A percentile compares a stretch with the other conserved stretches of the same genome.
Evolutionary conservation across 2,113 vertebrate species (phyloP).

Genomic region (Cariama cristata): DNA sequence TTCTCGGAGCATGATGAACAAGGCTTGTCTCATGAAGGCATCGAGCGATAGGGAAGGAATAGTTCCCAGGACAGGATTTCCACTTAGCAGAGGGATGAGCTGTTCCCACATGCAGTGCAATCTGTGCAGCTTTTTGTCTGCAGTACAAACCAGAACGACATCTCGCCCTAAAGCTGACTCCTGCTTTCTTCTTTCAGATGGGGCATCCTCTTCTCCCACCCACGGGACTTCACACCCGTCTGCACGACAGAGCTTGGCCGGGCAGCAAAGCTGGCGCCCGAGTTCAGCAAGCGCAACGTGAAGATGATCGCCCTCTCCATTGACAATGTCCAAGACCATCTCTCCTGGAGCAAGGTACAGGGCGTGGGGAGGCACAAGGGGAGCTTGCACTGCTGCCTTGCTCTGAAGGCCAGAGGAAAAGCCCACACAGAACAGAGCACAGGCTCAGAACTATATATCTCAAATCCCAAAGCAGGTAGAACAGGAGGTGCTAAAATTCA

Average conservation of each 20-base stretch:
- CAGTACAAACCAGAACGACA: accelerated
- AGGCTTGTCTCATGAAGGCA: background rate
- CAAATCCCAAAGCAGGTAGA: background rate
- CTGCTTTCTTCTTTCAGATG: constrained; percentile 79
- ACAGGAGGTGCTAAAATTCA: background rate
- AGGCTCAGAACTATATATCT: background rate
- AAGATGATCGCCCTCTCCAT: constrained; percentile 96
- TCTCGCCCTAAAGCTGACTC: background rate
- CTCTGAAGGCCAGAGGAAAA: background rate
- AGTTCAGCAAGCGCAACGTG: constrained; percentile 90
- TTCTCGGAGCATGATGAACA: background rate
- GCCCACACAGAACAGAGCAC: background rate
- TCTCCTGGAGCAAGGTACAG: constrained; percentile 89
- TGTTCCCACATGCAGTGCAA: accelerated
- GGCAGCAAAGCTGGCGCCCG: constrained; percentile 80
- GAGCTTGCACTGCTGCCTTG: background rate
- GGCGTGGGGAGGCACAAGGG: accelerated
- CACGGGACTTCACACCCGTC: constrained; percentile 93
- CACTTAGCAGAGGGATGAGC: background rate
- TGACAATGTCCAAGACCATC: constrained; percentile 92
- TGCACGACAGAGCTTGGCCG: constrained; percentile 96
- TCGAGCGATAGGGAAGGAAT: background rate
- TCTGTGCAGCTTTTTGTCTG: background rate
- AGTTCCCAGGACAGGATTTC: background rate
- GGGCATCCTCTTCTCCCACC: constrained; percentile 97